These are phyloP conservation scores for Bombus superbus DNA, from an alignment of 1,140 invertebrate genomes.

Conservation along the genomic window DNA sequence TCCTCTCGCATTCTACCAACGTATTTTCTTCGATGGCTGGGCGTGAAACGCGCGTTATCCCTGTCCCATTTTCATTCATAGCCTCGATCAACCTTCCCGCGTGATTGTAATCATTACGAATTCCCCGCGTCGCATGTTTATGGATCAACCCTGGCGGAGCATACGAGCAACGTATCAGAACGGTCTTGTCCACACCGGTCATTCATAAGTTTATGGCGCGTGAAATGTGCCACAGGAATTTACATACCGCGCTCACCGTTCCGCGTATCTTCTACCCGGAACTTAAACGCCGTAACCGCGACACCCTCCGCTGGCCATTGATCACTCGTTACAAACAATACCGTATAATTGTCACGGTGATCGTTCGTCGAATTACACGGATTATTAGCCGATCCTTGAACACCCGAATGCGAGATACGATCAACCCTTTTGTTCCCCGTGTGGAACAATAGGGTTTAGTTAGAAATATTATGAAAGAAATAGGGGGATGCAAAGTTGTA, in stretches of 20 bases:
- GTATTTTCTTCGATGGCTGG: background rate
- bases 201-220: constrained; percentile 68
- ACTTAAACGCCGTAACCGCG: constrained; percentile 50
- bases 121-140: constrained; percentile 9
- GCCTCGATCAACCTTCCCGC: background rate
- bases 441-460: background rate
- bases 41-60: background rate
- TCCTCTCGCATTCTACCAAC: background rate
- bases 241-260: constrained; percentile 51
- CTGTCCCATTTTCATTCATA: background rate
- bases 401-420: background rate
- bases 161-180: constrained; percentile 1
- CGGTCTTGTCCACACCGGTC: constrained; percentile 26
- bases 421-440: background rate
- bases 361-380: background rate
- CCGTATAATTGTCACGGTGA: background rate
- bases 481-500: background rate
- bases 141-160: background rate
- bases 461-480: background rate
- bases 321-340: constrained; percentile 34
- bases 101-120: constrained; percentile 16
- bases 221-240: constrained; percentile 58
- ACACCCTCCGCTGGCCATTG: constrained; percentile 37
- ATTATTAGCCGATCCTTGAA: background rate
- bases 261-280: constrained; percentile 45